phyloP scores from a whole-genome alignment of 2,888 invertebrate genomes.

The Xylota sylvarum region DNA sequence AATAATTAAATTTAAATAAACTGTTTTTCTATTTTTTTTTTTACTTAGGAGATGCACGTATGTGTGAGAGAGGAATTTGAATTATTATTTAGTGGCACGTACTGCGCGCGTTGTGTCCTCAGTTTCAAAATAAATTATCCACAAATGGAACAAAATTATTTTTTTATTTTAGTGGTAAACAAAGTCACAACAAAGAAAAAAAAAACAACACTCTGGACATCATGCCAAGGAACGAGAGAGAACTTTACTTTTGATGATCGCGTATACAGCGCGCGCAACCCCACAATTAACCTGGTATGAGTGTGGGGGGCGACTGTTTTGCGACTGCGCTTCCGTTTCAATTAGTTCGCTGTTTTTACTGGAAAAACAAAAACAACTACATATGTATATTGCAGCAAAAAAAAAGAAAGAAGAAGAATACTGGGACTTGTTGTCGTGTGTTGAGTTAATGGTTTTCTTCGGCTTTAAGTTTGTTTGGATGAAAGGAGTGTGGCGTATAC shows the following conservation, averaged over 20 bases:
- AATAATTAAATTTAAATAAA: conserved; percentile 49
- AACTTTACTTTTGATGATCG: conserved; percentile 35
- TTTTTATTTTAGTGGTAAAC: conserved; percentile 30
- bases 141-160: conserved; percentile 58
- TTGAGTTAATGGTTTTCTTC: conserved; percentile 12
- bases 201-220: conserved; percentile 17
- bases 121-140: conserved; percentile 56
- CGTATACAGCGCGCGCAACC: conserved; percentile 51
- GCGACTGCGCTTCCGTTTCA: conserved; percentile 76
- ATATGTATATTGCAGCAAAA: conserved; percentile 3
- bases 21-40: conserved; percentile 22
- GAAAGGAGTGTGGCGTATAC: conserved; percentile 56
- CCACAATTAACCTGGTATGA: conserved; percentile 65
- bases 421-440: not conserved
- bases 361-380: conserved; percentile 51
- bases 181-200: conserved; percentile 21
- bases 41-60: conserved; percentile 53
- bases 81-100: conserved; percentile 45
- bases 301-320: conserved; percentile 58
- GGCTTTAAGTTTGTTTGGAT: conserved; percentile 13
- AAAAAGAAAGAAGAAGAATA: not conserved
- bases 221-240: conserved; percentile 32
- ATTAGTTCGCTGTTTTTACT: conserved; percentile 49
- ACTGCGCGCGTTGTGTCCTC: conserved; percentile 27
- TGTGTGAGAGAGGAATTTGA: conserved; percentile 60